phyloP scores from a whole-genome alignment of 2,888 invertebrate genomes.

The Ectemnius continuus region DNA sequence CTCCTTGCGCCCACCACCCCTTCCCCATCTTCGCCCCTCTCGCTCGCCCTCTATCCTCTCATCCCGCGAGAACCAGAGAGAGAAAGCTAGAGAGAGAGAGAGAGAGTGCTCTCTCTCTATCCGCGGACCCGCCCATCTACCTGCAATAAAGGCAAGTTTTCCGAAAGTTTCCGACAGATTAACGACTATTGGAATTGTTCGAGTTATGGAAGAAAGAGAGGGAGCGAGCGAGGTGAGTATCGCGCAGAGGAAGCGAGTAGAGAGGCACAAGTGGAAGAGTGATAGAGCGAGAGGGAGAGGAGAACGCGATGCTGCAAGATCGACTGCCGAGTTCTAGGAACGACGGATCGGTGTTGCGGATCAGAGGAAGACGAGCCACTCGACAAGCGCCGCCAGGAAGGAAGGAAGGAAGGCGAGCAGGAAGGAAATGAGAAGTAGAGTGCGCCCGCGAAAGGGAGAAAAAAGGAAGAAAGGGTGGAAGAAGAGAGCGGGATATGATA shows the following conservation, averaged over 20 bases:
- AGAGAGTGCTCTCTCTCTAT: conserved; percentile 22
- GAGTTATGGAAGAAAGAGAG: conserved; percentile 65
- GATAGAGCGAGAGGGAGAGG: background rate
- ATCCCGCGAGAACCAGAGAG: background rate
- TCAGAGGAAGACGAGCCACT: too few species aligned
- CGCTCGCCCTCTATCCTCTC: conserved; percentile 21
- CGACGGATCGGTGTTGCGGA: background rate
- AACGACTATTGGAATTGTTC: conserved; percentile 75
- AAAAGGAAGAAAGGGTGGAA: background rate
- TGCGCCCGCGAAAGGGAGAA: background rate
- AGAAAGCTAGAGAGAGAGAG: too few species aligned
- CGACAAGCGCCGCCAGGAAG: background rate
- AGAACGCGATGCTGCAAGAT: background rate
- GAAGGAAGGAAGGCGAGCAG: background rate
- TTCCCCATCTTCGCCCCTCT: conserved; percentile 16
- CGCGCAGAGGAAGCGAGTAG: conserved; percentile 26
- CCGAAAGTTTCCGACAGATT: conserved; percentile 72
- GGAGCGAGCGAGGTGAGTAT: background rate
- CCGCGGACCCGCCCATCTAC: conserved; percentile 58
- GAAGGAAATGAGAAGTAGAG: background rate
- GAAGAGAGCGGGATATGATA: conserved; percentile 36
- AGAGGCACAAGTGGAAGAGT: conserved; percentile 16
- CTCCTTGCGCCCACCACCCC: conserved; percentile 19
- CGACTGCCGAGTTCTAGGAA: background rate
- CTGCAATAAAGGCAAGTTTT: conserved; percentile 72